These are phyloP conservation scores for Hyles euphorbiae DNA, from an alignment of 1,140 invertebrate species.

Conservation along the genomic window DNA sequence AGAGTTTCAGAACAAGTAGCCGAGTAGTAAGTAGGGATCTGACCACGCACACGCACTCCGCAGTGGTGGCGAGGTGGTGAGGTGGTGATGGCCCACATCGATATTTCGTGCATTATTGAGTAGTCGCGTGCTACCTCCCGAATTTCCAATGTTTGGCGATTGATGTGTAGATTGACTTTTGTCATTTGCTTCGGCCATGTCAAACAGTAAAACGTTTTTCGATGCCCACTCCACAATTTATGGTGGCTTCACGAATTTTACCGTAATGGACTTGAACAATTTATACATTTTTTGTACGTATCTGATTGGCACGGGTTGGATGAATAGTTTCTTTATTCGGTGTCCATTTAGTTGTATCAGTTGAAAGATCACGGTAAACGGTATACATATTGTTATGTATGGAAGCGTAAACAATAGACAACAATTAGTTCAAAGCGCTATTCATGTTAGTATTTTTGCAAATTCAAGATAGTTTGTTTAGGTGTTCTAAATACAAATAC, in stretches of 20 bases:
- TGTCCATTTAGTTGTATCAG: slow-evolving; percentile 31
- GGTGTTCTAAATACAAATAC: not conserved
- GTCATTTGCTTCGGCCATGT: slow-evolving; percentile 69
- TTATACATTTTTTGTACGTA: slow-evolving; percentile 49
- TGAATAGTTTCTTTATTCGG: slow-evolving; percentile 24
- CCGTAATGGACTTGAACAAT: slow-evolving; percentile 66
- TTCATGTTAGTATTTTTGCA: not conserved
- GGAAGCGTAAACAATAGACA: too few relatives aligned
- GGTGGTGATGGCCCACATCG: slow-evolving; percentile 68
- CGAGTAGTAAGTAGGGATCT: slow-evolving; percentile 29
- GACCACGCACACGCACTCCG: slow-evolving; percentile 37
- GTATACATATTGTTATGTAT: too few relatives aligned
- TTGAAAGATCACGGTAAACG: too few relatives aligned
- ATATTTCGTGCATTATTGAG: slow-evolving; percentile 73
- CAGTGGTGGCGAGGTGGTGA: slow-evolving; percentile 14
- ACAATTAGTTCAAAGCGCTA: not conserved
- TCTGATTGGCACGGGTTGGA: slow-evolving; percentile 64
- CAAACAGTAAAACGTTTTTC: slow-evolving; percentile 70
- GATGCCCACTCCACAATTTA: slow-evolving; percentile 63
- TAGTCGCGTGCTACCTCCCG: slow-evolving; percentile 68
- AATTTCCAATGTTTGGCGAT: slow-evolving; percentile 74
- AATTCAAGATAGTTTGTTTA: not conserved
- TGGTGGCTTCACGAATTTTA: slow-evolving; percentile 35
- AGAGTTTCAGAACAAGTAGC: too few relatives aligned
- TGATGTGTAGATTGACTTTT: slow-evolving; percentile 74